phyloP scores from a whole-genome alignment of 2,888 invertebrate species.

The Chalcis sispes region DNA sequence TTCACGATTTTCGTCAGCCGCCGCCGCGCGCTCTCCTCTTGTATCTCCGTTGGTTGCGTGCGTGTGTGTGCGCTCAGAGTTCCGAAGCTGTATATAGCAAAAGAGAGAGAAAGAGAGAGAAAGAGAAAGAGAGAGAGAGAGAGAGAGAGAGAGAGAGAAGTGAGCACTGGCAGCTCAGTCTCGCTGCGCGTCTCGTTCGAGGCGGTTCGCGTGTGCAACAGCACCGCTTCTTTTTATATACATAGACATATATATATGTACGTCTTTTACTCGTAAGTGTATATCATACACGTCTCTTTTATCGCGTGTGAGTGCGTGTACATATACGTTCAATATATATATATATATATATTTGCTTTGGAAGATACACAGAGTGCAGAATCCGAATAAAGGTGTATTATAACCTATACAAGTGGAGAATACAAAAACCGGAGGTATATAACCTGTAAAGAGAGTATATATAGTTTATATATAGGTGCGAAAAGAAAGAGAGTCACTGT shows the following conservation, averaged over 20 bases:
- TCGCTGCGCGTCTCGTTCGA: slow-evolving; percentile 42
- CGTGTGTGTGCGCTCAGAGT: too few relatives aligned
- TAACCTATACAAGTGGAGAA: too few relatives aligned
- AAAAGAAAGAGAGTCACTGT: too few relatives aligned
- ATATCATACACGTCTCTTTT: too few relatives aligned
- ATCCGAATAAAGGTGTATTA: too few relatives aligned
- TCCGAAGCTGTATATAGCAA: too few relatives aligned
- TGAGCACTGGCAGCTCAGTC: slow-evolving; percentile 22
- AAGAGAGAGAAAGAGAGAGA: slow-evolving; percentile 13
- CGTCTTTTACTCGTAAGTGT: too few relatives aligned
- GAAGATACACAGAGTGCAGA: too few relatives aligned
- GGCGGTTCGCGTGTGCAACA: slow-evolving; percentile 37
- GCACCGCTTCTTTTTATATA: neutral
- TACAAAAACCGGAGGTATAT: too few relatives aligned
- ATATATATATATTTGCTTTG: too few relatives aligned
- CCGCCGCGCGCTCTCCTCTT: neutral
- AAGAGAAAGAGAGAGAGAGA: slow-evolving; percentile 37
- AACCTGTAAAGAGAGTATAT: too few relatives aligned
- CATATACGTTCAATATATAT: neutral
- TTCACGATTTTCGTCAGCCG: slow-evolving; percentile 53
- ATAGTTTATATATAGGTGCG: too few relatives aligned
- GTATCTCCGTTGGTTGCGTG: neutral
- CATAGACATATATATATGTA: neutral
- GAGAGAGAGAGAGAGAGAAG: neutral
- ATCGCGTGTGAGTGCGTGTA: slow-evolving; percentile 3